Evolutionary conservation across 2,888 invertebrate genomes (phyloP), one percentile per base, ranked within the genome.

Genomic region (Ochropacha duplaris): DNA sequence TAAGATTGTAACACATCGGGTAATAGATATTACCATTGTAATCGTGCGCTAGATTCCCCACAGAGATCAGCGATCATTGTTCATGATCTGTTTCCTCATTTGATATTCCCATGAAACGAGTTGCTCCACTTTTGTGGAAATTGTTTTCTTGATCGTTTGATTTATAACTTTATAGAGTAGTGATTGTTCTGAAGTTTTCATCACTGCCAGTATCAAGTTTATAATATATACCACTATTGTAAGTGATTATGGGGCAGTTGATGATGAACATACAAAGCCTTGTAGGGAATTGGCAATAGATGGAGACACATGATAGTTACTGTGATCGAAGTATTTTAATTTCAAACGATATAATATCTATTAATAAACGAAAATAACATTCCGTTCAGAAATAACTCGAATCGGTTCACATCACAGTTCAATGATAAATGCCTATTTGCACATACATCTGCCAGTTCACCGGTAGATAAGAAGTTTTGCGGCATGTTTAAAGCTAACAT

Each of bases 71-170:
- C 57, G 61, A 57, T 69, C 68, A 74, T 74, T 79, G 79, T 78
- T 71, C 66, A 54, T 50, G 19, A 50, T 61, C 52, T 49, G 69
- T 72, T 79, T 79, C 76, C 76, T 72, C 72, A 66, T 79, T 78
- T 72, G 68, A 57, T 66, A 79, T 85, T 85, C 84, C 75, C 84
- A 84, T 78, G 83, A 80, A 81, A 80, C 62, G 63, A 49, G 63
- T 61, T 68, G 76, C 61, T 78, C 80, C 64, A 79, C 72, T 76
- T 82, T 69, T 57, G 56, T 72, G 72, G 65, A 81, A 78, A 78
- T 74, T 72, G 73, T 70, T 76, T 59, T 69, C 66, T 16, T 9
- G 44, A 44, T 44, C 28, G 28, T 28, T 31, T 31, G 31, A 19
- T 19, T 8, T 4, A n/a, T n/a, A n/a, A 19, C 19, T 19, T 44